Percentiles rank a stretch among this genome's conserved stretches.
Evolutionary conservation across 2,113 vertebrate genomes (phyloP).

Genomic region (Anthoscopus minutus): DNA sequence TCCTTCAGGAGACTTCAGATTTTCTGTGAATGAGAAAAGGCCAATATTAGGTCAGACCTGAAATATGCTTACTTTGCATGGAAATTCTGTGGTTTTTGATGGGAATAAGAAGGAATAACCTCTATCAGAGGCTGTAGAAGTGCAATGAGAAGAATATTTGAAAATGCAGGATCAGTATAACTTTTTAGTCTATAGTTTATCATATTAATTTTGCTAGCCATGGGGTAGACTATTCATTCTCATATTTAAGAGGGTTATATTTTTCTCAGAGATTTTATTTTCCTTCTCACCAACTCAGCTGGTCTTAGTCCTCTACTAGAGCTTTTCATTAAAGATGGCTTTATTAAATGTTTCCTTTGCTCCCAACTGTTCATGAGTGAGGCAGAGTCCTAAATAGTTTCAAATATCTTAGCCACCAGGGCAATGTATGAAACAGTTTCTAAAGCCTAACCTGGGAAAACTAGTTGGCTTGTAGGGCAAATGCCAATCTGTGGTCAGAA

Average conservation of each 20-base stretch:
- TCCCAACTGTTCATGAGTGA: background rate
- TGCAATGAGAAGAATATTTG: background rate
- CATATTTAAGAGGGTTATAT: background rate
- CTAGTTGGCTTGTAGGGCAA: background rate
- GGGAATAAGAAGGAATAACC: background rate
- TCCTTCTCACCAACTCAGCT: background rate
- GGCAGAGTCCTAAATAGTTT: background rate
- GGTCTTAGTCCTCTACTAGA: background rate
- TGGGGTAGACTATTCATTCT: background rate
- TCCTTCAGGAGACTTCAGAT: background rate
- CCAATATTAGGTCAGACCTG: background rate
- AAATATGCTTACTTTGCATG: background rate
- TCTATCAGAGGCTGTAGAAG: background rate
- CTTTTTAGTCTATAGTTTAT: background rate
- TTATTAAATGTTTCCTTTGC: background rate
- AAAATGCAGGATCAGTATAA: background rate
- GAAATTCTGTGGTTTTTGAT: background rate
- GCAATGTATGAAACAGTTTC: background rate
- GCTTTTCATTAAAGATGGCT: background rate
- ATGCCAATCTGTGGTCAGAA: background rate
- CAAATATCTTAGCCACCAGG: background rate
- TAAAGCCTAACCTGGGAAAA: background rate
- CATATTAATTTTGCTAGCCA: background rate
- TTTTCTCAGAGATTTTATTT: background rate
- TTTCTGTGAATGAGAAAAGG: background rate